phyloP scores from a whole-genome alignment of 2,888 invertebrate genomes.

The Hirtodrosophila alboralis region DNA sequence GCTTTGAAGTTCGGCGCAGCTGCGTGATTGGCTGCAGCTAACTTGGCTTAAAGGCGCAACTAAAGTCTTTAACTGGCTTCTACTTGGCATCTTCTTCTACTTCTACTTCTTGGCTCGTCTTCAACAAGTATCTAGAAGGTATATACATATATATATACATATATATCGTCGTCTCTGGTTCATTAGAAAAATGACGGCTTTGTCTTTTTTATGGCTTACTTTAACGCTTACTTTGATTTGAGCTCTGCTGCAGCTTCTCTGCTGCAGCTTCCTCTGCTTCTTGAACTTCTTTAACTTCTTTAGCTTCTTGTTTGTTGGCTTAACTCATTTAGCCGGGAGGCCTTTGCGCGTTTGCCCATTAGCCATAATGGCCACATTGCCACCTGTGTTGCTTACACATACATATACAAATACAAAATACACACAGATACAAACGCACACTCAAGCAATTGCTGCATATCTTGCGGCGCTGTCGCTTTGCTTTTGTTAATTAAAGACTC shows the following conservation, averaged over 20 bases:
- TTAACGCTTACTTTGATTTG: slow-evolving; percentile 65
- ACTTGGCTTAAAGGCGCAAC: slow-evolving; percentile 68
- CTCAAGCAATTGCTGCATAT: slow-evolving; percentile 53
- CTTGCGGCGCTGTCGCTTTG: slow-evolving; percentile 53
- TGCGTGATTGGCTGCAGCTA: slow-evolving; percentile 80
- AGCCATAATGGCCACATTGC: slow-evolving; percentile 78
- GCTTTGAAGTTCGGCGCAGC: slow-evolving; percentile 83
- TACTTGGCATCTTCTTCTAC: slow-evolving; percentile 48
- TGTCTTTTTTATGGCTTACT: slow-evolving; percentile 80
- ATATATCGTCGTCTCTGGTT: slow-evolving; percentile 57
- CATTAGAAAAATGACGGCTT: slow-evolving; percentile 80
- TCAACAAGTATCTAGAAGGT: slow-evolving; percentile 2
- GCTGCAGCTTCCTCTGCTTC: slow-evolving; percentile 38
- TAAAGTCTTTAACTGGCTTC: slow-evolving; percentile 77
- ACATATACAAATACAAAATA: not conserved
- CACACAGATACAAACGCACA: slow-evolving; percentile 3
- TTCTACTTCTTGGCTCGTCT: not conserved
- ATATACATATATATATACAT: too few relatives aligned
- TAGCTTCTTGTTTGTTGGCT: slow-evolving; percentile 73
- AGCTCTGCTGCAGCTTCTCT: slow-evolving; percentile 41
- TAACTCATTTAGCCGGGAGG: slow-evolving; percentile 73
- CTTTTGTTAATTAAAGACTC: slow-evolving; percentile 1
- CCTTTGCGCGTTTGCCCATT: slow-evolving; percentile 64
- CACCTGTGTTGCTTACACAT: slow-evolving; percentile 69
- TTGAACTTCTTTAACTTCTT: slow-evolving; percentile 31